phyloP scores from a whole-genome alignment of 2,888 invertebrate genomes.

The Hartigia nigra region DNA sequence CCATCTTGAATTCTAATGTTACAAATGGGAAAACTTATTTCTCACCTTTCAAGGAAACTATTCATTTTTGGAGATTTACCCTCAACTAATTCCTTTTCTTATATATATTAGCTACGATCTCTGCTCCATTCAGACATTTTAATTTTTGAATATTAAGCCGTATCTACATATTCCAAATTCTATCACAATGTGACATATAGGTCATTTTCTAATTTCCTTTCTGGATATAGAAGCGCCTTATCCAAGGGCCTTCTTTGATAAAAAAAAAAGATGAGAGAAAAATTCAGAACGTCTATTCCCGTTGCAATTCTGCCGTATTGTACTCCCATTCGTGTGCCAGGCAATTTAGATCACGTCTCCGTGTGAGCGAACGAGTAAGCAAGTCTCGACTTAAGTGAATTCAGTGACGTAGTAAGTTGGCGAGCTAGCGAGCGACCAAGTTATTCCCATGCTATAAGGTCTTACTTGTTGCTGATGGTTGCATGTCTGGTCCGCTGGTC shows the following conservation, averaged over 20 bases:
- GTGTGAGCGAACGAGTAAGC: constrained; percentile 17
- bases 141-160: too few relatives aligned
- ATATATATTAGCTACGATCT: too few relatives aligned
- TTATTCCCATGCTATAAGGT: constrained; percentile 50
- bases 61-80: not conserved
- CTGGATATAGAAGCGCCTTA: not conserved
- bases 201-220: not conserved
- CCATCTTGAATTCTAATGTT: not conserved
- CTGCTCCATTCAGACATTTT: not conserved
- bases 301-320: constrained; percentile 7
- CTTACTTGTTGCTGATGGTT: constrained; percentile 63
- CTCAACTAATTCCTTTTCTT: not conserved
- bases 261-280: not conserved
- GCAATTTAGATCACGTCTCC: constrained; percentile 30
- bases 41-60: not conserved
- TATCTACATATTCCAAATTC: too few relatives aligned
- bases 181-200: not conserved
- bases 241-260: not conserved
- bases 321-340: constrained; percentile 26
- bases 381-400: constrained; percentile 38
- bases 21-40: not conserved
- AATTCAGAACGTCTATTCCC: not conserved
- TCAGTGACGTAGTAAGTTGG: constrained; percentile 35
- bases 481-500: constrained; percentile 56
- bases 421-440: constrained; percentile 26